These are phyloP conservation scores for Mythimna loreyi DNA, from an alignment of 2,888 invertebrate species.

Conservation along the genomic window DNA sequence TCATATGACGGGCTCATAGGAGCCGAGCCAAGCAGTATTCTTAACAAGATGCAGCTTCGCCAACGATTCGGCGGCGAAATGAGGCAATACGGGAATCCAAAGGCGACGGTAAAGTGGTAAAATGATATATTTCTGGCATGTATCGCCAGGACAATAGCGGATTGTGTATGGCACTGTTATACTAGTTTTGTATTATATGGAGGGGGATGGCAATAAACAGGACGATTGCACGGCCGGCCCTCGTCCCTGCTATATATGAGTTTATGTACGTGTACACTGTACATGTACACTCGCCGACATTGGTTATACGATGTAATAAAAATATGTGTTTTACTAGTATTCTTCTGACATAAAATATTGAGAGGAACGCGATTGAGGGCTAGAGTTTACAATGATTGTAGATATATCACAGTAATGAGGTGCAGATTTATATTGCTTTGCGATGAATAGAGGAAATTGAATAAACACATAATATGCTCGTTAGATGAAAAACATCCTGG, in stretches of 20 bases:
- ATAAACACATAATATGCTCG: slow-evolving; percentile 4
- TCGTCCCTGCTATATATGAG: slow-evolving; percentile 52
- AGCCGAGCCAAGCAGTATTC: slow-evolving; percentile 69
- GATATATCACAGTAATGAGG: slow-evolving; percentile 1
- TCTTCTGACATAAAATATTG: slow-evolving; percentile 49
- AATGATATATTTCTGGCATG: slow-evolving; percentile 76
- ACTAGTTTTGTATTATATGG: slow-evolving; percentile 73
- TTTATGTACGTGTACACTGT: slow-evolving; percentile 53
- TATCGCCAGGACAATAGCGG: slow-evolving; percentile 68
- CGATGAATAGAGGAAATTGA: slow-evolving; percentile 3
- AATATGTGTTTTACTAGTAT: slow-evolving; percentile 59
- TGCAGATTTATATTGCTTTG: neutral
- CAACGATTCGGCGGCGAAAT: slow-evolving; percentile 69
- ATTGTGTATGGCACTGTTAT: slow-evolving; percentile 72
- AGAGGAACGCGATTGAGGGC: slow-evolving; percentile 31
- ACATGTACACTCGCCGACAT: slow-evolving; percentile 51
- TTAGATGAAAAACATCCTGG: neutral
- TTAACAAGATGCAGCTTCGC: slow-evolving; percentile 70
- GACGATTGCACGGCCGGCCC: slow-evolving; percentile 71
- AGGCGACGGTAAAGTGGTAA: slow-evolving; percentile 78
- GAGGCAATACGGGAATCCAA: slow-evolving; percentile 71
- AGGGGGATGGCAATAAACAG: slow-evolving; percentile 75
- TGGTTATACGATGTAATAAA: slow-evolving; percentile 59
- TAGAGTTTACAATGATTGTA: slow-evolving; percentile 11
- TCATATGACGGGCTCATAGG: slow-evolving; percentile 33